Percentiles rank a stretch among this genome's conserved stretches.
These are phyloP conservation scores for Flexamia atlantica DNA, from an alignment of 2,888 invertebrate species.

Conservation along the genomic window DNA sequence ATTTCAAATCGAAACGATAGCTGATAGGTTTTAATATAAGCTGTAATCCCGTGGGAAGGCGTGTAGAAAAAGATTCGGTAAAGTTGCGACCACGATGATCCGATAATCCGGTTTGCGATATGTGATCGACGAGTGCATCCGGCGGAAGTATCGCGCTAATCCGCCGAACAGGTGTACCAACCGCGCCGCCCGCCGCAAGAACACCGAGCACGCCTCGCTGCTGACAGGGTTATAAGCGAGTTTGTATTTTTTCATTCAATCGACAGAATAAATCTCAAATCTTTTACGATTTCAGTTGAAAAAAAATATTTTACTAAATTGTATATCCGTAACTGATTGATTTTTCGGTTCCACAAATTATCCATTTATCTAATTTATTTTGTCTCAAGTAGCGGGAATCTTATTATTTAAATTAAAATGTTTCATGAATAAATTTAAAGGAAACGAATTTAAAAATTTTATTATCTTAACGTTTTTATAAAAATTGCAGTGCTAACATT, in stretches of 20 bases:
- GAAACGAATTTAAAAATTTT: too few relatives aligned
- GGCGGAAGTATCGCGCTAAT: constrained; percentile 39
- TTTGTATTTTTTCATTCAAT: constrained; percentile 30
- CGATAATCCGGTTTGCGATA: constrained; percentile 38
- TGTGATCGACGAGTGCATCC: constrained; percentile 41
- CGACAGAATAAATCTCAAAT: constrained; percentile 32
- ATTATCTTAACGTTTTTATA: too few relatives aligned
- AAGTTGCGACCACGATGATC: constrained; percentile 39
- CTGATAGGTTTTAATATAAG: neutral
- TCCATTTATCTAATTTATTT: too few relatives aligned
- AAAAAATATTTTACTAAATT: neutral
- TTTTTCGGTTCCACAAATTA: neutral
- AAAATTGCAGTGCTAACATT: too few relatives aligned
- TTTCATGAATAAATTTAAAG: too few relatives aligned
- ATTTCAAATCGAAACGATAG: neutral
- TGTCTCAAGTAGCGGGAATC: too few relatives aligned
- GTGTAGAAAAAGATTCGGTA: constrained; percentile 14
- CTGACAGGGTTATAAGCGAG: constrained; percentile 40
- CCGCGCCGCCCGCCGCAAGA: constrained; percentile 1
- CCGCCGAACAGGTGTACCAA: neutral
- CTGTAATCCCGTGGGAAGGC: neutral
- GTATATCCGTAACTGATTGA: neutral
- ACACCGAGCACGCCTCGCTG: constrained; percentile 28
- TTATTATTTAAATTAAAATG: too few relatives aligned
- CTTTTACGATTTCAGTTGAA: neutral